Percentiles rank a stretch among this genome's conserved stretches.
Conservation (phyloP, 2,113 vertebrate species). For the Pseudonaja textilis region DNA sequence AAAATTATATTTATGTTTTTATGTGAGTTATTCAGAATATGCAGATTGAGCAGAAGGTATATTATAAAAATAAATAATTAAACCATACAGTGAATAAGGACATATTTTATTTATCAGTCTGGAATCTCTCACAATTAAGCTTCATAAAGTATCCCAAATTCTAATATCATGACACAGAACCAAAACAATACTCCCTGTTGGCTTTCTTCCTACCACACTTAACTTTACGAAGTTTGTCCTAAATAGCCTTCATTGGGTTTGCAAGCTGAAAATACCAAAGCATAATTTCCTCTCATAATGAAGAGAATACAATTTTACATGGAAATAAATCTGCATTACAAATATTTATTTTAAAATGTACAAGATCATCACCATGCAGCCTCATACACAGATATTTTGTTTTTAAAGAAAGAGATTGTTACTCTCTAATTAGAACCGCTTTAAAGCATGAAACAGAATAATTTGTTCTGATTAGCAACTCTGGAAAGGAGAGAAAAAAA, state of each 20-base stretch:
- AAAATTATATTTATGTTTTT: neutral
- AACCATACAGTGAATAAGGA: neutral
- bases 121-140: neutral
- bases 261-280: neutral
- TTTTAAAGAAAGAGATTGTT: neutral
- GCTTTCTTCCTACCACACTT: neutral
- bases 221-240: neutral
- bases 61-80: neutral
- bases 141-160: neutral
- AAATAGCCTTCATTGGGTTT: neutral
- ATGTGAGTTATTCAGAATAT: neutral
- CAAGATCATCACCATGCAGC: neutral
- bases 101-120: neutral
- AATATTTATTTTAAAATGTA: neutral
- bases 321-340: neutral
- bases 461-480: constrained; percentile 26
- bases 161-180: neutral
- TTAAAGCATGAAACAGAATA: constrained; percentile 5
- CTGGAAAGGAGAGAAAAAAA: neutral
- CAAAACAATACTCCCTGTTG: neutral
- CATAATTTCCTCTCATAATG: neutral
- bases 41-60: neutral
- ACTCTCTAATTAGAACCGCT: constrained; percentile 6
- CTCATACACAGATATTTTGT: neutral
- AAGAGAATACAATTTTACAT: neutral